phyloP scores from a whole-genome alignment of 2,797 vertebrate genomes.

The Periparus ater region DNA sequence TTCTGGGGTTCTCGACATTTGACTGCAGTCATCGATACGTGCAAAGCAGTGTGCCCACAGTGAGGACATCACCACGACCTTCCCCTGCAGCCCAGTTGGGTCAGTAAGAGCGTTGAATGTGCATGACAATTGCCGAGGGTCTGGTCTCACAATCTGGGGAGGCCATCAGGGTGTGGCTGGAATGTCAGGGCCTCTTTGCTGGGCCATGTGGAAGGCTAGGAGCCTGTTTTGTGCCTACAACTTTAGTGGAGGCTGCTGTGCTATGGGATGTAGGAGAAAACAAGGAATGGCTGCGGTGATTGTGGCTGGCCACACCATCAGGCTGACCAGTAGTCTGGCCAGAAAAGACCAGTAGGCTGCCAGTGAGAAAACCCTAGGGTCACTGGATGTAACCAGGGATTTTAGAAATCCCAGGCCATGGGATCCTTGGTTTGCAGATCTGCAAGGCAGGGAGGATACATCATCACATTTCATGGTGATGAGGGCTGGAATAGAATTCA shows the following conservation, averaged over 20 bases:
- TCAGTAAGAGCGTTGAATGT: not conserved
- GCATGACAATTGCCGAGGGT: not conserved
- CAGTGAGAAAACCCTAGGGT: not conserved
- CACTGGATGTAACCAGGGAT: not conserved
- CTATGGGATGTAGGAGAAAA: not conserved
- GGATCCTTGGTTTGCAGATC: not conserved
- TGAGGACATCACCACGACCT: not conserved
- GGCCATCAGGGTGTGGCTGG: not conserved
- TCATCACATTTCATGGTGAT: not conserved
- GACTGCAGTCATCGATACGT: not conserved
- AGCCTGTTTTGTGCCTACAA: not conserved
- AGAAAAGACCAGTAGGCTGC: not conserved
- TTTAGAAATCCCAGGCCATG: not conserved
- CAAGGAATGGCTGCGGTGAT: not conserved
- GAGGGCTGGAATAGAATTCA: not conserved
- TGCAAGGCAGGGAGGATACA: not conserved
- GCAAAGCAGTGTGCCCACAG: not conserved
- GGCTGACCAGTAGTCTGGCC: not conserved
- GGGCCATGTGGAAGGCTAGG: not conserved
- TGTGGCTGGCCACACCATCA: not conserved
- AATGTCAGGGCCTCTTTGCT: not conserved
- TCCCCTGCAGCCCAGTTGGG: not conserved
- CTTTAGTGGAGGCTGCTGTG: not conserved
- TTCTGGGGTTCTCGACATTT: not conserved
- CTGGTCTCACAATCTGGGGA: not conserved